A percentile compares a stretch with the other conserved stretches of the same genome.
phyloP scores from a whole-genome alignment of 1,140 invertebrate species.

The Dendroctonus valens region DNA sequence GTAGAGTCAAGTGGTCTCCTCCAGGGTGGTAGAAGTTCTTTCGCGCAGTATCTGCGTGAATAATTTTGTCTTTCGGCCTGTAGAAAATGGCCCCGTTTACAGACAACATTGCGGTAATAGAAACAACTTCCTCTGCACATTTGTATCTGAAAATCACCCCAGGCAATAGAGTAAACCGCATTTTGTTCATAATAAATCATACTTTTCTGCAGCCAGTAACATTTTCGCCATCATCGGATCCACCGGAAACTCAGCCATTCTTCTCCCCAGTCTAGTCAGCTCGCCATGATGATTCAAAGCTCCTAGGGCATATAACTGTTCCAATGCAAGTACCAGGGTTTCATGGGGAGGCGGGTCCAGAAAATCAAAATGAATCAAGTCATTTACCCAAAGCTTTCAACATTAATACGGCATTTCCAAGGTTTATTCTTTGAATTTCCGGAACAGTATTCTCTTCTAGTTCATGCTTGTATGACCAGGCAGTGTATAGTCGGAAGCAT shows the following conservation, averaged over 20 bases:
- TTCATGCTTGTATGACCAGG: slow-evolving; percentile 97
- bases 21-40: slow-evolving; percentile 92
- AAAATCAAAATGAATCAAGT: slow-evolving; percentile 98
- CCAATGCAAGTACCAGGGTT: slow-evolving; percentile 91
- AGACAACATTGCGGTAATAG: slow-evolving; percentile 97
- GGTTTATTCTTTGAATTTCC: slow-evolving; percentile 97
- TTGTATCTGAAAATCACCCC: slow-evolving; percentile 67
- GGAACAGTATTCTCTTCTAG: slow-evolving; percentile 97
- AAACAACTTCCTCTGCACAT: slow-evolving; percentile 96
- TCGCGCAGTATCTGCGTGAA: slow-evolving; percentile 95
- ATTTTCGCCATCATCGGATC: slow-evolving; percentile 99
- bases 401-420: slow-evolving; percentile 96
- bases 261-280: slow-evolving; percentile 91
- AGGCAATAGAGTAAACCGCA: neutral
- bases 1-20: slow-evolving; percentile 93
- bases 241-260: slow-evolving; percentile 99
- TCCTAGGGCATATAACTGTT: slow-evolving; percentile 97
- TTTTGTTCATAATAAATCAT: slow-evolving; percentile 39
- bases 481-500: slow-evolving; percentile 96
- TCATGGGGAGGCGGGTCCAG: slow-evolving; percentile 98
- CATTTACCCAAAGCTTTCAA: slow-evolving; percentile 94
- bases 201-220: slow-evolving; percentile 96
- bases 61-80: slow-evolving; percentile 96
- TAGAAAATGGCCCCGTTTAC: slow-evolving; percentile 98
- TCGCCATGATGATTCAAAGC: slow-evolving; percentile 97